Evolutionary conservation across 2,888 invertebrate genomes (phyloP), one percentile per base, ranked within the genome.

Genomic region (Rhamphomyia laevipes): DNA sequence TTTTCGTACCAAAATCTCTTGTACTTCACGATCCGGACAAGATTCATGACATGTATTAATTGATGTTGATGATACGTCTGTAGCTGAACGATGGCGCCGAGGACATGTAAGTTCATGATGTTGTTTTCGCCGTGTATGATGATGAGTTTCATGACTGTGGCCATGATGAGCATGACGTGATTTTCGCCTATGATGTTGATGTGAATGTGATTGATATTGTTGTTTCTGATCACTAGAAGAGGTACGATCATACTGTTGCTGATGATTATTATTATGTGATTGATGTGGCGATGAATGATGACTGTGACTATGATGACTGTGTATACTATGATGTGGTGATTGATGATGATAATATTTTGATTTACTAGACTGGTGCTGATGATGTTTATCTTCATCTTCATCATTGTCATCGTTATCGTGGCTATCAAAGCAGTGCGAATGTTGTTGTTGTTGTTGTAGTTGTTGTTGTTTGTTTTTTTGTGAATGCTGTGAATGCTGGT

Each of bases 1-100:
- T 41, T 67, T 68, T 30, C 65, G 61, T 37, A 69, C 66, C 46
- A 69, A 60, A 35, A 69, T 68, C 51, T 68, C 68, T 49, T 67
- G 68, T 7, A 68, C 64, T 53, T 68, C 68, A 2, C 66, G 63
- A 50, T 69, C 68, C 27, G 63, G 57, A 35, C 67, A 68, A 1
- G 60, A 58, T 50, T 68, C 69, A 55, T 67, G 66, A 45, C 68
- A 69, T 10, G 61, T 61, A 23, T 62, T 62, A 12, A 66, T 58
- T 15, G 67, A 65, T 11, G 62, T 60, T 47, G 62, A 62, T 30
- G 70, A 68, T 6, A 69, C 59, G 50, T 69, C 70, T 18, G 67
- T 68, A 4, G 65, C 63, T 1, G 70, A 70, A 42, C 67, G 66
- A 56, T 68, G 69, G 1, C 66, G 63, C 10, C 67, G 63, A 49